Evolutionary conservation across 2,797 vertebrate genomes (phyloP).

Genomic region (Acanthornis magna): DNA sequence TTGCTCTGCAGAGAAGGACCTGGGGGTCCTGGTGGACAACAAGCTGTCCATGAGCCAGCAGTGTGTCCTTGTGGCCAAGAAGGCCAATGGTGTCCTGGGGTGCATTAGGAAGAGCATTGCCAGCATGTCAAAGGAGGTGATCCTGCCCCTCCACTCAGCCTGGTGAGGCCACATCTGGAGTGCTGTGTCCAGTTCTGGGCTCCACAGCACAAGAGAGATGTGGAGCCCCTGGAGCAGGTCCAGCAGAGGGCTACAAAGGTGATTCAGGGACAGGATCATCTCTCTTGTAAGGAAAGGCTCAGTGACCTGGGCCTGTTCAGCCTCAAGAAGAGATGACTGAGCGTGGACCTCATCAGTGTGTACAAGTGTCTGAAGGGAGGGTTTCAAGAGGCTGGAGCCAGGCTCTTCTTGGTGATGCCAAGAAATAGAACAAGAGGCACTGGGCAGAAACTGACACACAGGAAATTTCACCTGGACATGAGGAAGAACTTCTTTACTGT

Average conservation of each 20-base stretch:
- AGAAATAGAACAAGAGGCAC: background rate
- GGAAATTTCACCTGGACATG: background rate
- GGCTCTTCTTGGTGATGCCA: background rate
- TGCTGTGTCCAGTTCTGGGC: background rate
- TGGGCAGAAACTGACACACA: background rate
- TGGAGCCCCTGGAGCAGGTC: background rate
- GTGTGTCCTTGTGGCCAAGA: background rate
- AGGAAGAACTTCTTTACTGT: background rate
- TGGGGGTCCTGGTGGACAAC: background rate
- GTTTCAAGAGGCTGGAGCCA: background rate
- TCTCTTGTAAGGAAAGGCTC: accelerated
- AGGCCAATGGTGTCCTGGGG: background rate
- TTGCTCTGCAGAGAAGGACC: background rate
- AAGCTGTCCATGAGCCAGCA: background rate
- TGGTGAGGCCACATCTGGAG: background rate
- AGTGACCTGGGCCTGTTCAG: background rate
- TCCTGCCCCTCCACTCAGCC: background rate
- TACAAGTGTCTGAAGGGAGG: background rate
- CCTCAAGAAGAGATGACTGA: background rate
- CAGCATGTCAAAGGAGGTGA: background rate
- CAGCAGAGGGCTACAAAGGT: background rate
- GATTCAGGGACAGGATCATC: background rate
- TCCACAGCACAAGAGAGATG: background rate
- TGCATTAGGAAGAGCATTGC: background rate
- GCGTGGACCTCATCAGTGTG: accelerated